Evolutionary conservation across 2,797 vertebrate species (phyloP), one percentile per base, ranked within the genome.

Genomic region (Argya squamiceps): DNA sequence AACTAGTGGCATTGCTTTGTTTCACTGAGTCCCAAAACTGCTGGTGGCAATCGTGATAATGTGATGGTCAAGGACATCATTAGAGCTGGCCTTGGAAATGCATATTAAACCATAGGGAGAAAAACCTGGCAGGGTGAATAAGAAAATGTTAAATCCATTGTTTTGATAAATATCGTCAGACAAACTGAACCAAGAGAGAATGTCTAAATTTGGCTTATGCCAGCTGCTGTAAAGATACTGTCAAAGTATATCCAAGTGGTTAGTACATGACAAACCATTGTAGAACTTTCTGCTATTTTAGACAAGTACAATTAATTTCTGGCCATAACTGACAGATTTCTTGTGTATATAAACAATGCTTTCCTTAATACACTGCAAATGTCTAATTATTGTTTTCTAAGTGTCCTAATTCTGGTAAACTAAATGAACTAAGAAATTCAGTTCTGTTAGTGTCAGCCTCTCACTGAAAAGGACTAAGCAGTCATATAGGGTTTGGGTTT

Each of bases 11-110:
- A 34, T 15, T 58, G 5, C 7, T 58, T 71, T 55, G 12, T 59
- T 71, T 67, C 36, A 29, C 8, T 15, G 9, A 14, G 19, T 82
- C 21, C 12, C 27, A 75, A 32, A 52, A 17, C 21, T 58, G 15
- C 39, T 63, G 26, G 12, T 46, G 60, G n/a, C 3, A 0, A 4
- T 62, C 1, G 0, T 11, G 34, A 37, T 64, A 32, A 19, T 11
- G 2, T 36, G n/a, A n/a, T 43, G 47, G 19, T 50, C 23, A 21
- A 20, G 34, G 29, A 43, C 5, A 47, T 68, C 3, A 1, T 39
- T 83, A 44, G n/a, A n/a, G 8, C 30, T 81, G 19, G 34, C 39
- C 15, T 63, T 20, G 15, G 59, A 92, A 44, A 22, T 43, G 11
- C 4, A 0, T 37, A 8, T 58, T 63, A 43, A 67, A 68, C 21